phyloP scores from a whole-genome alignment of 2,797 vertebrate species.

The Tamandua tetradactyla region DNA sequence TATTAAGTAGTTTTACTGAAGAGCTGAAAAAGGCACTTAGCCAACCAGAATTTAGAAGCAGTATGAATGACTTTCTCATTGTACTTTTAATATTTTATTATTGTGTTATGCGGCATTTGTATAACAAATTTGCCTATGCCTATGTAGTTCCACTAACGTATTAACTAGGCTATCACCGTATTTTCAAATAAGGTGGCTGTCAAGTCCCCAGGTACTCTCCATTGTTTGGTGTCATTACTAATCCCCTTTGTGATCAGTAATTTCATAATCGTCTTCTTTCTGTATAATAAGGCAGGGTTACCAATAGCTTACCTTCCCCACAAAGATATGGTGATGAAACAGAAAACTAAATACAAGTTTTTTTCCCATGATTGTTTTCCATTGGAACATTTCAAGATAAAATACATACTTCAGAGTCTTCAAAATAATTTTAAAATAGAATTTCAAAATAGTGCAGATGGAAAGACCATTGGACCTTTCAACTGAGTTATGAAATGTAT shows the following conservation, averaged over 20 bases:
- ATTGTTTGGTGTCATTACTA: constrained; percentile 37
- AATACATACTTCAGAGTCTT: constrained; percentile 53
- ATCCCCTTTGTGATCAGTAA: constrained; percentile 25
- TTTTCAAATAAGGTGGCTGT: constrained; percentile 40
- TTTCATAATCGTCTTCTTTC: constrained; percentile 24
- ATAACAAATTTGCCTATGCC: constrained; percentile 39
- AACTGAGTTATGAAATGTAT: constrained; percentile 56
- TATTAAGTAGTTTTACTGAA: constrained; percentile 6
- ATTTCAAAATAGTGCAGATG: constrained; percentile 49
- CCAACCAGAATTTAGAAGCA: constrained; percentile 23
- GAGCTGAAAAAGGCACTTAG: neutral
- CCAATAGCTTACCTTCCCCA: constrained; percentile 36
- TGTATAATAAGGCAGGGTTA: constrained; percentile 4
- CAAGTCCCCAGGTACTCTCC: neutral
- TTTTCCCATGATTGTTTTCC: constrained; percentile 14
- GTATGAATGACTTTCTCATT: constrained; percentile 24
- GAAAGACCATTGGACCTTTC: constrained; percentile 2
- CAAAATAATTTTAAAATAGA: constrained; percentile 54
- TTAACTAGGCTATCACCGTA: neutral
- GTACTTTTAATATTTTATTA: constrained; percentile 52
- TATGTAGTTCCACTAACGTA: constrained; percentile 5
- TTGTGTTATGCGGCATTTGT: constrained; percentile 31
- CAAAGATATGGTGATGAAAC: neutral
- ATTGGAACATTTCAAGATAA: constrained; percentile 51
- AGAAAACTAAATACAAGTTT: constrained; percentile 41